These are phyloP conservation scores for Cyclopterus lumpus DNA, from an alignment of 2,797 vertebrate genomes.

Conservation along the genomic window DNA sequence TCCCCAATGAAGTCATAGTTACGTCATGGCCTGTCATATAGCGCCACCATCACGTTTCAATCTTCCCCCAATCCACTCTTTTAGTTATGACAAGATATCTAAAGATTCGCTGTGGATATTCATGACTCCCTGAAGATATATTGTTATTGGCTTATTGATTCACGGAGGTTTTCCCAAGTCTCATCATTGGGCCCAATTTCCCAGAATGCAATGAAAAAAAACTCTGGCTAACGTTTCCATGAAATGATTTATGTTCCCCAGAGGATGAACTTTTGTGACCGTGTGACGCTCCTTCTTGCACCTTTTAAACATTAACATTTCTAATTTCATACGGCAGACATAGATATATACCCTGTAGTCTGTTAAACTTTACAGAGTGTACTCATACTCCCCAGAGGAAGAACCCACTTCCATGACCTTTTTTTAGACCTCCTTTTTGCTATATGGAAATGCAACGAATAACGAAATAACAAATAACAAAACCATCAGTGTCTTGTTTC, in stretches of 20 bases:
- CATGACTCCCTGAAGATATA: not conserved
- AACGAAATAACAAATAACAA: not conserved
- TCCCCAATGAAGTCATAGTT: not conserved
- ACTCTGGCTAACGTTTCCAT: not conserved
- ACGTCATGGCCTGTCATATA: not conserved
- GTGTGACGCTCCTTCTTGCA: not conserved
- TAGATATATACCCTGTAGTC: not conserved
- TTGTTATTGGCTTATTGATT: not conserved
- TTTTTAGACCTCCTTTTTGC: not conserved
- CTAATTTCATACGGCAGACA: not conserved
- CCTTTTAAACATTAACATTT: not conserved
- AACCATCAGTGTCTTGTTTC: not conserved
- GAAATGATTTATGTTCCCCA: not conserved
- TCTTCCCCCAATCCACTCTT: not conserved
- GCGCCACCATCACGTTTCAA: not conserved
- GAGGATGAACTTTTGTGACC: not conserved
- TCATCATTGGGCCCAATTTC: not conserved
- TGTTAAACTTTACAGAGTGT: not conserved
- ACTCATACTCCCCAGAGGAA: not conserved
- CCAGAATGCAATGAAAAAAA: not conserved
- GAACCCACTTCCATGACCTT: not conserved
- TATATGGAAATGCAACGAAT: not conserved
- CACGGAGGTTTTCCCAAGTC: not conserved
- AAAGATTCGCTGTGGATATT: slow-evolving; percentile 2
- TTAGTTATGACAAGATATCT: not conserved